Conservation (phyloP, 2,888 invertebrate genomes). For the Drosophila mimica region DNA sequence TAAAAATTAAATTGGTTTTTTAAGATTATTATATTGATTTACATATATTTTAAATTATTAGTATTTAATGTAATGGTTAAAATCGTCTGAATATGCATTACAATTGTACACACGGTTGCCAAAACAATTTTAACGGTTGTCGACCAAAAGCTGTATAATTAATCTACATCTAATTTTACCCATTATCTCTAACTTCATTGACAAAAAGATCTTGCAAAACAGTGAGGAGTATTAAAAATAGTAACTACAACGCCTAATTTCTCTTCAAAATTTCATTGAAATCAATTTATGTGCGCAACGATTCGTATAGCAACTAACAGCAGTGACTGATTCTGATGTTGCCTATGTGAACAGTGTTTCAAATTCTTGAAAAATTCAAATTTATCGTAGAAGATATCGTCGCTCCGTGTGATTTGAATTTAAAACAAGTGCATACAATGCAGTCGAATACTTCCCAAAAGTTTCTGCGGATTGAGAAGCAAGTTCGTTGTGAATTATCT, state of each 20-base stretch:
- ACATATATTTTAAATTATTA: background rate
- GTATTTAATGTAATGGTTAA: background rate
- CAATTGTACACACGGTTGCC: background rate
- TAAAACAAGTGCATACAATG: background rate
- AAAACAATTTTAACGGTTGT: no score
- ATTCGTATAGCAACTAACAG: background rate
- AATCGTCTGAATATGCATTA: no score
- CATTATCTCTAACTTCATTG: background rate
- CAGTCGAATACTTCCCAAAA: background rate
- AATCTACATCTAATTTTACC: background rate
- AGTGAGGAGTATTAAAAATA: background rate
- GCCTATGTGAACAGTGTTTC: background rate
- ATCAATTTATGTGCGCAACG: background rate
- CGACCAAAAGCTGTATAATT: background rate
- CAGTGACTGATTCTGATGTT: background rate
- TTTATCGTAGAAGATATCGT: background rate
- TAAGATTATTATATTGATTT: background rate
- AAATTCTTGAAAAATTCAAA: background rate
- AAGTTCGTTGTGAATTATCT: background rate
- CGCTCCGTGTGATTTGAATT: background rate
- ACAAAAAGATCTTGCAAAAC: background rate
- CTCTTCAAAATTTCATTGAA: background rate
- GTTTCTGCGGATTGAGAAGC: background rate
- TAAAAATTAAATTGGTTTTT: background rate
- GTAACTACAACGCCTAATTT: background rate